These are phyloP conservation scores for Dolichotis patagonum DNA, from an alignment of 2,113 vertebrate species.

Conservation along the genomic window DNA sequence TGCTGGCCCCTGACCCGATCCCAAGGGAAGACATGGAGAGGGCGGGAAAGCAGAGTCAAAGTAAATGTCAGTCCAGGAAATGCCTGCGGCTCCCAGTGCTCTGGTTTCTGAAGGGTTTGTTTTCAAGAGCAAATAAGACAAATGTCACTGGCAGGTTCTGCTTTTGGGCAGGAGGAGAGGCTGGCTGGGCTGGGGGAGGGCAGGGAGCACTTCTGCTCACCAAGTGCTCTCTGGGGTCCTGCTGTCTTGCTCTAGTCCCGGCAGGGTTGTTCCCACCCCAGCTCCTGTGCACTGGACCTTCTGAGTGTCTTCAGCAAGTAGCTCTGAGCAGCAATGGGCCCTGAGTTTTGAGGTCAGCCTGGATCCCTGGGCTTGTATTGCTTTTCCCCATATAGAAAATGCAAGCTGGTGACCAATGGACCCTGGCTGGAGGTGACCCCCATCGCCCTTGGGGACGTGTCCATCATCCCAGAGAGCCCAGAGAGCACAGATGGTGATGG, in stretches of 20 bases:
- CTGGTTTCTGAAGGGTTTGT: slow-evolving; percentile 62
- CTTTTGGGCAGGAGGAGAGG: background rate
- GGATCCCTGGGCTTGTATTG: background rate
- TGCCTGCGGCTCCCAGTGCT: slow-evolving; percentile 58
- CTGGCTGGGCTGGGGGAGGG: background rate
- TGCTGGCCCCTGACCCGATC: background rate
- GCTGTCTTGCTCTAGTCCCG: no score
- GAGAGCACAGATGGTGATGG: slow-evolving; percentile 36
- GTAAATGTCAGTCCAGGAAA: slow-evolving; percentile 83
- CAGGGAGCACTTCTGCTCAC: background rate
- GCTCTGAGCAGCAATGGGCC: background rate
- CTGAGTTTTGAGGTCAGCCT: no score
- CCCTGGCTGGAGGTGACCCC: slow-evolving; percentile 97
- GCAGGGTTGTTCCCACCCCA: accelerated
- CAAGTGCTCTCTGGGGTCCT: background rate
- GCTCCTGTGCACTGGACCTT: no score
- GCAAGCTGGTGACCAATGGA: slow-evolving; percentile 95
- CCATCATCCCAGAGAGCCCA: slow-evolving; percentile 88
- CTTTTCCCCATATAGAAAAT: slow-evolving; percentile 90
- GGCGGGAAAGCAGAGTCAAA: background rate
- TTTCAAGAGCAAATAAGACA: slow-evolving; percentile 77
- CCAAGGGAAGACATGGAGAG: background rate
- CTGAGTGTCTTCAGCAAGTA: background rate
- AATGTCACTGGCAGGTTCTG: slow-evolving; percentile 60
- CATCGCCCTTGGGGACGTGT: slow-evolving; percentile 92